Evolutionary conservation across 2,797 vertebrate genomes (phyloP).

Genomic region (Pseudomugil tenellus): DNA sequence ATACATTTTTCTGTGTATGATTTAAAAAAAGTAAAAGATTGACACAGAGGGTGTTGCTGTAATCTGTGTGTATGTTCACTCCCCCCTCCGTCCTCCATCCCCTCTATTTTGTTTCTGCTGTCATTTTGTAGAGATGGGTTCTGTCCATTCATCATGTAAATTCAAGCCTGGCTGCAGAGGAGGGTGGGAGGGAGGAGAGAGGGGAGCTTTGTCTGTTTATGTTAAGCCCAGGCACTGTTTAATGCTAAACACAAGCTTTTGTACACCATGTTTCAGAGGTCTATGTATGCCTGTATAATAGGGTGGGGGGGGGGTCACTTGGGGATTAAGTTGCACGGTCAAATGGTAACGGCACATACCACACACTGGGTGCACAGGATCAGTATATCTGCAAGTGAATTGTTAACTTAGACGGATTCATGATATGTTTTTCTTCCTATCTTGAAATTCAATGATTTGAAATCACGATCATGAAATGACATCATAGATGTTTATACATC

Average conservation of each 20-base stretch:
- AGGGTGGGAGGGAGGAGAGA: neutral
- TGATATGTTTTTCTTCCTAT: slow-evolving; percentile 33
- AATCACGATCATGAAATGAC: slow-evolving; percentile 60
- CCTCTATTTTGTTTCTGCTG: slow-evolving; percentile 13
- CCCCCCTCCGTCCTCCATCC: slow-evolving; percentile 32
- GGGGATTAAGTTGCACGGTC: slow-evolving; percentile 39
- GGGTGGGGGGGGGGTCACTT: slow-evolving; percentile 1
- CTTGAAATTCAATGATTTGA: slow-evolving; percentile 70
- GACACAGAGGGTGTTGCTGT: slow-evolving; percentile 60
- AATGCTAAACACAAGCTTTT: slow-evolving; percentile 80
- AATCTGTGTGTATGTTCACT: slow-evolving; percentile 49
- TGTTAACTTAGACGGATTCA: slow-evolving; percentile 42
- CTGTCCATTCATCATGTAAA: slow-evolving; percentile 46
- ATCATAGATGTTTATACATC: slow-evolving; percentile 65
- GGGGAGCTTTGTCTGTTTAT: slow-evolving; percentile 68
- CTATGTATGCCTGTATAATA: slow-evolving; percentile 54
- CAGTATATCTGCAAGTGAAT: slow-evolving; percentile 63
- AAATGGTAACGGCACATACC: slow-evolving; percentile 56
- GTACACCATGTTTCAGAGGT: slow-evolving; percentile 75
- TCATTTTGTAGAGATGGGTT: slow-evolving; percentile 52
- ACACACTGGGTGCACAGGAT: slow-evolving; percentile 58
- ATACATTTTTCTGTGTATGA: slow-evolving; percentile 52
- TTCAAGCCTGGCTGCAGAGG: slow-evolving; percentile 51
- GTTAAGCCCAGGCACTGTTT: slow-evolving; percentile 76
- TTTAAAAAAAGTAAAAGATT: slow-evolving; percentile 36